Conservation (phyloP, 2,113 vertebrate species). For the Syngnathoides biaculeatus region DNA sequence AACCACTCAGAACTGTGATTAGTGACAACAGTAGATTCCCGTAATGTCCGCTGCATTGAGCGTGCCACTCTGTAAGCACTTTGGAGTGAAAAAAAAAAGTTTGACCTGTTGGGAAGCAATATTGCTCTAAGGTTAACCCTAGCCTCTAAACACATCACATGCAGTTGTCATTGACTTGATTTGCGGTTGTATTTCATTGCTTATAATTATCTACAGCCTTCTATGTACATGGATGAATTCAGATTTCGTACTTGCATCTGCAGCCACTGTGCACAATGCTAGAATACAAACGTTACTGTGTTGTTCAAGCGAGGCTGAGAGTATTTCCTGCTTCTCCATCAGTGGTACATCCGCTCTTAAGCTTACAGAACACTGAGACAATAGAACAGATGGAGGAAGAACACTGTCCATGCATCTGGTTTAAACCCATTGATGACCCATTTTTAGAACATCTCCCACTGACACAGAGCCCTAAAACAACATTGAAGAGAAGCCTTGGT, state of each 20-base stretch:
- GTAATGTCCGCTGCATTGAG: slow-evolving; percentile 23
- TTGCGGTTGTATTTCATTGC: not conserved
- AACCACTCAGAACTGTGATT: slow-evolving; percentile 11
- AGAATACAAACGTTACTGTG: slow-evolving; percentile 46
- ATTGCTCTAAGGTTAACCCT: too few relatives aligned
- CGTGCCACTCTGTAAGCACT: slow-evolving; percentile 7
- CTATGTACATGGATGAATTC: not conserved
- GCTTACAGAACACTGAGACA: slow-evolving; percentile 68
- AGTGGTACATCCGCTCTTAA: slow-evolving; percentile 70
- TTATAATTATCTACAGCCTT: not conserved
- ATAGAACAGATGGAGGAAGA: slow-evolving; percentile 76
- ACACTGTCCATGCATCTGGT: slow-evolving; percentile 70
- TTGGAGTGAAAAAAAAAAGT: not conserved
- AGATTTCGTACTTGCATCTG: slow-evolving; percentile 3
- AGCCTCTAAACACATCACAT: not conserved
- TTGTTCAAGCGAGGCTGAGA: slow-evolving; percentile 53
- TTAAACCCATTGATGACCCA: slow-evolving; percentile 62
- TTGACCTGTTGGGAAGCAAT: not conserved
- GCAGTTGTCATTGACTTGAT: too few relatives aligned
- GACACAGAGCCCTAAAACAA: slow-evolving; percentile 65
- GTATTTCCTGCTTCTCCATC: slow-evolving; percentile 70
- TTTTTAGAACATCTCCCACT: slow-evolving; percentile 69
- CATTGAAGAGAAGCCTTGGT: slow-evolving; percentile 40
- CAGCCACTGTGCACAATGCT: slow-evolving; percentile 29
- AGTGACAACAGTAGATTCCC: slow-evolving; percentile 8